These are phyloP conservation scores for Pardosa pseudoannulata DNA, from an alignment of 2,888 invertebrate genomes.

Conservation along the genomic window DNA sequence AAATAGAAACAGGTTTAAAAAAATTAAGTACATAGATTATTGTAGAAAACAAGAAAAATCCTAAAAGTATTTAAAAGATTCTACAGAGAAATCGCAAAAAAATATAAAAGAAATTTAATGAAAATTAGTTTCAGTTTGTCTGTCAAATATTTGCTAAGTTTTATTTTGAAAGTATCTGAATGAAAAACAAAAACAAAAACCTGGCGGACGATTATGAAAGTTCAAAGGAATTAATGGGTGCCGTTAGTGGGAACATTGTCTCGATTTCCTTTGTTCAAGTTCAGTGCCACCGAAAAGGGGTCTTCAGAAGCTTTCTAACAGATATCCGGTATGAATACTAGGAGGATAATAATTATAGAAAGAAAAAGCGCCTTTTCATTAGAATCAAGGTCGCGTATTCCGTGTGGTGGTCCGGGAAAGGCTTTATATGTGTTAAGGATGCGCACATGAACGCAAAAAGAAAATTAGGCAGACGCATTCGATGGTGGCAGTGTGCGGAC, in stretches of 20 bases:
- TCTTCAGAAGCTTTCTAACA: not conserved
- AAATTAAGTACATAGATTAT: too few species aligned
- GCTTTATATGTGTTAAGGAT: not conserved
- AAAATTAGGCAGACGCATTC: not conserved
- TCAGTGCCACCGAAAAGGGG: not conserved
- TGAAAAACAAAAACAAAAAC: too few species aligned
- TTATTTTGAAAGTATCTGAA: too few species aligned
- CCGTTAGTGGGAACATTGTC: not conserved
- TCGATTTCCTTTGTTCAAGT: not conserved
- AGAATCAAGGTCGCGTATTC: not conserved
- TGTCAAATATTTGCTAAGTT: too few species aligned
- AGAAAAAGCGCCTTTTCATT: not conserved
- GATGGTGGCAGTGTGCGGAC: constrained; percentile 22
- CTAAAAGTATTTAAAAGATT: too few species aligned
- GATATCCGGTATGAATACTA: not conserved
- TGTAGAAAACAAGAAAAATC: too few species aligned
- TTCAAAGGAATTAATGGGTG: too few species aligned
- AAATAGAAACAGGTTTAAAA: too few species aligned
- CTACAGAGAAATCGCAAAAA: too few species aligned
- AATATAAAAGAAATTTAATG: too few species aligned
- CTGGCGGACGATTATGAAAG: too few species aligned
- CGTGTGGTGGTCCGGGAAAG: not conserved
- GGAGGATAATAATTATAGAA: not conserved
- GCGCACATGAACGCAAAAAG: not conserved
- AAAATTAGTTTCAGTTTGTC: too few species aligned